These are phyloP conservation scores for Emydocephalus ijimae DNA, from an alignment of 2,113 vertebrate genomes.

Conservation along the genomic window DNA sequence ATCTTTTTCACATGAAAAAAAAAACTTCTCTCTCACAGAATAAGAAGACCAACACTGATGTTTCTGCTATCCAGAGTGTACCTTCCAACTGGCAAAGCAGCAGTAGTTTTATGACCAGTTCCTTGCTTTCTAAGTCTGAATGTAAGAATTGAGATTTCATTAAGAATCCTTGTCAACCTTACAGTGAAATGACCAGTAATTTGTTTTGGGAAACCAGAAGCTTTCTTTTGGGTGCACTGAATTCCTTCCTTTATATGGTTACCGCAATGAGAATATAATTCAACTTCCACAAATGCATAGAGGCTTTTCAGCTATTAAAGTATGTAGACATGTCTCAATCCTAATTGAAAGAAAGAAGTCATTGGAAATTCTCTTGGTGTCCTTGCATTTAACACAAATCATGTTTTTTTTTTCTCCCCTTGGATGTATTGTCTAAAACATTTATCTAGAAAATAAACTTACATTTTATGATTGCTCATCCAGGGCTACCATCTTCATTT, in stretches of 20 bases:
- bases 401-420: not conserved
- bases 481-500: not conserved
- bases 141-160: slow-evolving; percentile 75
- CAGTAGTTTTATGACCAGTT: slow-evolving; percentile 68
- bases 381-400: too few relatives aligned
- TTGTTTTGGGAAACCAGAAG: not conserved
- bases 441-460: not conserved
- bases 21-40: slow-evolving; percentile 66
- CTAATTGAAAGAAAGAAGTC: not conserved
- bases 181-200: not conserved
- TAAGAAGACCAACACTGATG: slow-evolving; percentile 70
- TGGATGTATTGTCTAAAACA: not conserved
- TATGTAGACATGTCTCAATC: not conserved
- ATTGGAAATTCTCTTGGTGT: not conserved
- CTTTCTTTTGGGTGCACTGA: slow-evolving; percentile 1
- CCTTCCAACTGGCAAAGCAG: slow-evolving; percentile 68
- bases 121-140: slow-evolving; percentile 65
- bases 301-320: not conserved
- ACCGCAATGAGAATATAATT: not conserved
- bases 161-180: not conserved
- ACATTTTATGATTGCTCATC: not conserved
- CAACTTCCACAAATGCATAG: not conserved
- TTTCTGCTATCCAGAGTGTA: slow-evolving; percentile 62
- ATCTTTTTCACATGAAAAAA: slow-evolving; percentile 19
- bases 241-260: slow-evolving; percentile 20